Conservation (phyloP, 2,888 invertebrate species). For the Biston betularia region DNA sequence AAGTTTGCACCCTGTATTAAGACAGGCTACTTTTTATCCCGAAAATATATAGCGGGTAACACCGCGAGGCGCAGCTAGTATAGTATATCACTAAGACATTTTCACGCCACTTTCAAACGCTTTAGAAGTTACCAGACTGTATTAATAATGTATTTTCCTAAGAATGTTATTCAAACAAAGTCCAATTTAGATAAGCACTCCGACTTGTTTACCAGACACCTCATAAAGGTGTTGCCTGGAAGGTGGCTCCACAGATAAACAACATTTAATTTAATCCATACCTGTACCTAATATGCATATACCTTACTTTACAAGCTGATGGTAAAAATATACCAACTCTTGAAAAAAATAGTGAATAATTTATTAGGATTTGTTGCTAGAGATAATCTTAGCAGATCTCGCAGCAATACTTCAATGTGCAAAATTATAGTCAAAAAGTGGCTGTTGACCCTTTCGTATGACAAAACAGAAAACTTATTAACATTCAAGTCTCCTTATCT, state of each 20-base stretch:
- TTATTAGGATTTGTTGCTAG: not conserved
- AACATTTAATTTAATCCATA: not conserved
- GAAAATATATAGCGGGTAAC: too few species aligned
- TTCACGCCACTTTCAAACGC: too few species aligned
- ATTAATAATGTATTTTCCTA: not conserved
- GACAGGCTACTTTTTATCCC: too few species aligned
- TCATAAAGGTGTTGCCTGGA: not conserved
- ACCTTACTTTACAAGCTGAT: not conserved
- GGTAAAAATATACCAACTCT: not conserved
- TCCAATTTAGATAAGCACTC: slow-evolving; percentile 9
- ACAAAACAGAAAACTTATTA: too few species aligned
- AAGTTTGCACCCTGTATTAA: too few species aligned
- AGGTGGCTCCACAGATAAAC: slow-evolving; percentile 3
- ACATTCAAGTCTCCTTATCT: too few species aligned
- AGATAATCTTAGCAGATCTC: too few species aligned
- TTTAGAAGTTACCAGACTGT: not conserved
- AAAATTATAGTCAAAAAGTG: too few species aligned
- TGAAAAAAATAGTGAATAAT: not conserved
- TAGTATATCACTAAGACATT: too few species aligned
- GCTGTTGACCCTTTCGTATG: too few species aligned
- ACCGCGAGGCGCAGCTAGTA: too few species aligned
- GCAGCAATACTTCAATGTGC: too few species aligned
- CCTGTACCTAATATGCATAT: not conserved
- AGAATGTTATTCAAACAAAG: not conserved
- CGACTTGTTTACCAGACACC: slow-evolving; percentile 1